Percentiles rank a stretch among this genome's conserved stretches.
Conservation (phyloP, 2,797 vertebrate species). For the Chiloscyllium punctatum region DNA sequence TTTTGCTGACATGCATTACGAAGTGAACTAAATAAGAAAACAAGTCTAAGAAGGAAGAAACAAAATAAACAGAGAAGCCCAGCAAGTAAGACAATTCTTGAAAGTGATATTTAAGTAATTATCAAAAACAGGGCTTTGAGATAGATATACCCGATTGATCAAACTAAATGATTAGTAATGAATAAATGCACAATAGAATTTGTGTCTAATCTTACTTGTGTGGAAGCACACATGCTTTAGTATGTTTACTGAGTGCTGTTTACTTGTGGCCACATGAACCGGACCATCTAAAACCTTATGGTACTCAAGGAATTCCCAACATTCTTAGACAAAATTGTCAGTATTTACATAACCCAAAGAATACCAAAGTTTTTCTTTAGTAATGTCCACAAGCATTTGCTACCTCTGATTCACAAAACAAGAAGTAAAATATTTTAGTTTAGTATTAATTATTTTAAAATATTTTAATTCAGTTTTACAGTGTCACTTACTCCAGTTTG, state of each 20-base stretch:
- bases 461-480: not conserved
- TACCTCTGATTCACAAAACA: not conserved
- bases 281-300: slow-evolving; percentile 63
- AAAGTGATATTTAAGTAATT: not conserved
- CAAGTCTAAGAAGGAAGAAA: not conserved
- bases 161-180: not conserved
- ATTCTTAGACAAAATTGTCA: slow-evolving; percentile 58
- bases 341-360: slow-evolving; percentile 16
- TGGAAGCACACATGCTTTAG: slow-evolving; percentile 8
- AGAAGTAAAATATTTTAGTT: not conserved
- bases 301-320: slow-evolving; percentile 66
- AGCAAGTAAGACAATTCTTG: not conserved
- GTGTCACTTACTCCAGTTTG: not conserved
- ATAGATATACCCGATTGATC: not conserved
- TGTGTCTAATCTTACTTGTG: not conserved
- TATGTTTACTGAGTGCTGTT: slow-evolving; percentile 48
- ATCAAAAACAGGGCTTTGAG: not conserved
- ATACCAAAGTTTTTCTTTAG: not conserved
- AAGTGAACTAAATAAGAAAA: not conserved
- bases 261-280: slow-evolving; percentile 57
- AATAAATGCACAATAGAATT: not conserved
- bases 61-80: not conserved
- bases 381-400: not conserved
- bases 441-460: no score
- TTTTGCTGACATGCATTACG: not conserved